Base-by-base conservation (phyloP, 2,797 vertebrate genomes). In the Spizella passerina region DNA sequence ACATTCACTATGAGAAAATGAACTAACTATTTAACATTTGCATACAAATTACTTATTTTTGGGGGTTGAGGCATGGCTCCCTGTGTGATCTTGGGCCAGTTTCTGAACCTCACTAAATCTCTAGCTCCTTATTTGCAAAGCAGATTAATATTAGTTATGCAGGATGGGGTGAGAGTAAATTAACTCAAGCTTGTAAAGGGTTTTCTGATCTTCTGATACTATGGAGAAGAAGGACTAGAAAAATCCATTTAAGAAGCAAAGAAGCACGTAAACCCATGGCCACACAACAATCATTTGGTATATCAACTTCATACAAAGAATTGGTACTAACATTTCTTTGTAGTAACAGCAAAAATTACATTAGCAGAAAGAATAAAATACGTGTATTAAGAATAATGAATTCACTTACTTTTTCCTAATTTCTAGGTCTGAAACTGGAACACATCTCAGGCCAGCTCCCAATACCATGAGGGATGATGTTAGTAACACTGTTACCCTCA, bases 391-490 rank as follows among this genome's bases (percentile, higher is more conserved):
- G 88, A 93, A 65, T 22, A 82, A 71, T 24, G 38, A 46, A 86
- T 83, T 61, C 53, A 94, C 98, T 99, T 98, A 99, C 99, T 98
- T 99, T 98, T 98, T 98, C 93, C 98, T 98, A 94, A 99, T 96
- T 50, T 89, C 93, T 88, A 98, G 86, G 77, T 99, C 98, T 47
- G 98, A 93, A 79, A 99, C 72, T 10, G 99, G 99, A 92, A 99
- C 79, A 94, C 99, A 99, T 83, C 99, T 98, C 53, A 99, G 93
- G 47, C 97, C 98, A 14, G 99, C 95, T 66, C 99, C 99, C 27
- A 99, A 29, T 60, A 99, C 98, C 99, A 99, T 99, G 60, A 99
- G 97, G 80, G 99, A 98, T 18, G 98, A 98, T 2, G 99, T 98
- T 78, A 99, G 98, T 59, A 99, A 98, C 82, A 99, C 98, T 21